Conservation (phyloP, 2,113 vertebrate species). For the Gadus macrocephalus region DNA sequence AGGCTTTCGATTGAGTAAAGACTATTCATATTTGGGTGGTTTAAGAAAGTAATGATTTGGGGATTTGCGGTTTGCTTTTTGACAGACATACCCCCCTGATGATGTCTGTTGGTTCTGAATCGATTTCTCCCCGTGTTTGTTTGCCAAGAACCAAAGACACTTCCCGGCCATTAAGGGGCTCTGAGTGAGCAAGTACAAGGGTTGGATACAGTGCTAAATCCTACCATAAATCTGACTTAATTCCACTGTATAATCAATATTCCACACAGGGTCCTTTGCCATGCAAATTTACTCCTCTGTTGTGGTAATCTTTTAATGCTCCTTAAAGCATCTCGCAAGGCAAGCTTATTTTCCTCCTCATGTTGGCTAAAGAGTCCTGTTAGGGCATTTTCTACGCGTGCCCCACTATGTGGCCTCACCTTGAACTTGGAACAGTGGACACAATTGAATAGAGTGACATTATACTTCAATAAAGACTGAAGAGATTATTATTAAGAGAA, state of each 20-base stretch:
- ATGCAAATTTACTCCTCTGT: conserved; percentile 31
- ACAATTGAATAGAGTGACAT: too few species aligned
- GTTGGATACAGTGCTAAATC: conserved; percentile 42
- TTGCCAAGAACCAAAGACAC: conserved; percentile 34
- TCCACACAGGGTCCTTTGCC: conserved; percentile 22
- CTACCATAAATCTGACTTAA: conserved; percentile 47
- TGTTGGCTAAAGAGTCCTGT: conserved; percentile 3
- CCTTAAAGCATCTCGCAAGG: conserved; percentile 12
- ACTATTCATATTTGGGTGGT: neutral
- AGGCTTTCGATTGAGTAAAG: neutral
- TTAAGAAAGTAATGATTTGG: neutral
- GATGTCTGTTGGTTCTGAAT: conserved; percentile 1
- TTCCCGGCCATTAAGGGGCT: conserved; percentile 11
- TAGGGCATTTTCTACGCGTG: neutral
- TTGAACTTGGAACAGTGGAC: too few species aligned
- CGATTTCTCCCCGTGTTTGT: conserved; percentile 1
- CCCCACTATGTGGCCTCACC: too few species aligned
- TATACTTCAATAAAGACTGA: too few species aligned
- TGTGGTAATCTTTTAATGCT: conserved; percentile 25
- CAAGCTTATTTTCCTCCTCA: neutral
- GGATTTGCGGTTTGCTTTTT: neutral
- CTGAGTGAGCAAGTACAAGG: conserved; percentile 17
- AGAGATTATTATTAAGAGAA: too few species aligned
- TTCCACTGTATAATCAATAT: conserved; percentile 45
- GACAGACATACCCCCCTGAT: conserved; percentile 2